Conservation (phyloP, 1,140 invertebrate species). For the Drusus annulatus region DNA sequence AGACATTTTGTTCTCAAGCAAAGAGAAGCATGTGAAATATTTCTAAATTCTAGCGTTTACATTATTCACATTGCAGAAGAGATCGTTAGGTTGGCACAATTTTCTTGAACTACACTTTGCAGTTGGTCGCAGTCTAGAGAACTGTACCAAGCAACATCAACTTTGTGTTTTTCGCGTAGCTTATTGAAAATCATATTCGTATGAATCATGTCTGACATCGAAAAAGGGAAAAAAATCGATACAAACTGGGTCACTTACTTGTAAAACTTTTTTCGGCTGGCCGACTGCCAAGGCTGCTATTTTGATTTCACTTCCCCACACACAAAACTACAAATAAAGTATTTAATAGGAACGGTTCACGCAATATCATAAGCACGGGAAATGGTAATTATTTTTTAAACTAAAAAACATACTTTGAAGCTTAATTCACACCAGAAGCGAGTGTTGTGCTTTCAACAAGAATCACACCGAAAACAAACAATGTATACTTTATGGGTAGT, state of each 20-base stretch:
- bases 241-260: constrained; percentile 43
- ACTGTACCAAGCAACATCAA: too few relatives aligned
- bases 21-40: too few relatives aligned
- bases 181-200: too few relatives aligned
- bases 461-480: neutral
- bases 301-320: constrained; percentile 10
- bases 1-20: too few relatives aligned
- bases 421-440: neutral
- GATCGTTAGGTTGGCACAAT: too few relatives aligned
- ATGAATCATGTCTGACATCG: neutral
- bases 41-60: too few relatives aligned
- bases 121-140: too few relatives aligned
- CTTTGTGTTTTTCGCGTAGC: too few relatives aligned
- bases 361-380: constrained; percentile 12
- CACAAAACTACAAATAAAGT: constrained; percentile 26
- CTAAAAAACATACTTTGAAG: constrained; percentile 19
- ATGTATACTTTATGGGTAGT: neutral
- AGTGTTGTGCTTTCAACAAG: neutral
- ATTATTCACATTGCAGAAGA: too few relatives aligned
- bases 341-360: constrained; percentile 3
- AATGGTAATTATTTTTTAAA: neutral
- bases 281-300: constrained; percentile 4
- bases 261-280: constrained; percentile 15
- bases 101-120: too few relatives aligned
- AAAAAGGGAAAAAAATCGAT: constrained; percentile 10